These are phyloP conservation scores for Ramphastos sulfuratus DNA, from an alignment of 2,113 vertebrate genomes.

Conservation along the genomic window DNA sequence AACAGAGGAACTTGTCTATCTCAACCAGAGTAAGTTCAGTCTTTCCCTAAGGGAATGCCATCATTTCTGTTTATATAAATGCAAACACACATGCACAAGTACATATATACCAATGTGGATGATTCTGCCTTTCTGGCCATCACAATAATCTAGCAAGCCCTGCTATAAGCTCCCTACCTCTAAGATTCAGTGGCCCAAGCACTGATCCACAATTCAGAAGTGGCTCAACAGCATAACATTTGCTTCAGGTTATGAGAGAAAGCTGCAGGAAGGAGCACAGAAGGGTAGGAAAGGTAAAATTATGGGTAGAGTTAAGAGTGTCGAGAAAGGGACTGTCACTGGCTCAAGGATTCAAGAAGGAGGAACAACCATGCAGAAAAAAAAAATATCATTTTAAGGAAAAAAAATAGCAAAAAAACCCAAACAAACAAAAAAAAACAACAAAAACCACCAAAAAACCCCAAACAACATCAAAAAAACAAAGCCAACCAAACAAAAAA, in stretches of 20 bases:
- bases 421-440: neutral
- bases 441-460: neutral
- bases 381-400: neutral
- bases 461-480: no score
- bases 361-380: neutral
- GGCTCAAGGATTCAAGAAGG: neutral
- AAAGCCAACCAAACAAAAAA: no score
- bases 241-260: neutral
- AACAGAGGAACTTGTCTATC: neutral
- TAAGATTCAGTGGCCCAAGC: neutral
- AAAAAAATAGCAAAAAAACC: neutral
- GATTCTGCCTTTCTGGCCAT: neutral
- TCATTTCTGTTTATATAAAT: neutral
- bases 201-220: fast-evolving
- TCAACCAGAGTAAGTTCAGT: neutral
- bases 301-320: fast-evolving
- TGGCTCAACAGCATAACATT: neutral
- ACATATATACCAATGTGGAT: neutral
- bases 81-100: neutral
- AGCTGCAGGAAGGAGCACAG: fast-evolving
- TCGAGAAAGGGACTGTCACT: neutral
- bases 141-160: neutral
- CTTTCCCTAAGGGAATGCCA: neutral
- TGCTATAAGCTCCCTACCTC: neutral
- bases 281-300: neutral